Conservation (phyloP, 2,797 vertebrate genomes). For the Gallinago nigripennis region DNA sequence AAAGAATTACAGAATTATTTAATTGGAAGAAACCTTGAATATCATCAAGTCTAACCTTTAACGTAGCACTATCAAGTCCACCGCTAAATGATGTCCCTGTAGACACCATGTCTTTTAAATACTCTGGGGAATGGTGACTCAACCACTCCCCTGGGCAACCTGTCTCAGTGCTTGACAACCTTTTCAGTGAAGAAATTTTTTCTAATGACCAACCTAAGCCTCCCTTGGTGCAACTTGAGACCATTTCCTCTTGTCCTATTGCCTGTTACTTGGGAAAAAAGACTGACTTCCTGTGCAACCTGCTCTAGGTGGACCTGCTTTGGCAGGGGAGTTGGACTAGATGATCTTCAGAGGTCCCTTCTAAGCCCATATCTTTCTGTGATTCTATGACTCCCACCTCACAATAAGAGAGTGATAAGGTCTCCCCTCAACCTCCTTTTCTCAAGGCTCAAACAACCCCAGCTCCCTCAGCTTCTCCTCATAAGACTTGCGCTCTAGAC, state of each 20-base stretch:
- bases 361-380: too few species aligned
- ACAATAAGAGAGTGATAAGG: too few species aligned
- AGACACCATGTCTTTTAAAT: accelerated
- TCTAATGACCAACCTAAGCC: neutral
- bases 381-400: too few species aligned
- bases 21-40: neutral
- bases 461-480: neutral
- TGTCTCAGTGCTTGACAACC: neutral
- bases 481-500: accelerated
- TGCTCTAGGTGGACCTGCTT: too few species aligned
- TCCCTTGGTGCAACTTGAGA: neutral
- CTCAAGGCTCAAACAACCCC: accelerated
- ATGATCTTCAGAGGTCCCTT: too few species aligned
- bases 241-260: neutral
- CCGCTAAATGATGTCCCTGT: neutral
- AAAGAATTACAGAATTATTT: neutral
- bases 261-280: neutral
- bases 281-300: too few species aligned
- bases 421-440: neutral
- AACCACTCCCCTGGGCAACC: neutral
- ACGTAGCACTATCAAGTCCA: neutral
- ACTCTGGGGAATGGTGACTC: neutral
- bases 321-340: too few species aligned
- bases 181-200: neutral
- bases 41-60: neutral